Base-by-base conservation (phyloP, 2,797 vertebrate species). In the Schizothorax lantsangensis region DNA sequence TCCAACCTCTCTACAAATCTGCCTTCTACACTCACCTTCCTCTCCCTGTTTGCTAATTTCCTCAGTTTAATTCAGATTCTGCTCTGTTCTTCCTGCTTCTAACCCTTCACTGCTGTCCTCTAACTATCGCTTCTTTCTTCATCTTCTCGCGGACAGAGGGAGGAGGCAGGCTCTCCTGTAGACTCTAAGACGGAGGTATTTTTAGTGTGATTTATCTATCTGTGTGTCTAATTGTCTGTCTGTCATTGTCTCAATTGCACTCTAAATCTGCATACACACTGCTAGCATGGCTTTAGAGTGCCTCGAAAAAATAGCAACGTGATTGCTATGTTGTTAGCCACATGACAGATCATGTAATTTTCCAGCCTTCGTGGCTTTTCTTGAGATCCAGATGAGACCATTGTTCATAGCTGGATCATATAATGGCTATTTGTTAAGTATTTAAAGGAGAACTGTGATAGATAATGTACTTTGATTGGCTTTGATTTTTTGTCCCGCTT, bases 141-240 rank as follows among this genome's bases (percentile, higher is more conserved):
- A 86, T 89, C 79, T 74, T 88, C 72, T 90, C 87, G 87, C 92
- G 95, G 94, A 91, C 93, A 95, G 95, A 92, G 93, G 89, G 95
- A 96, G 92, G 95, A 95, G 90, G 88, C 94, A 92, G 92, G 93
- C 88, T 94, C 94, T 79, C 93, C 94, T 82, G 71, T 94, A 94
- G 95, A 96, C 89, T 92, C 95, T 87, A 96, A 95, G 90, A 92
- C 94, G 85, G 96, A 96, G 96, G 96, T 96, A 96, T 93, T 95
- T 92, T 89, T 82, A 68, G 86, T 66, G 71, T 91, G 79, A 91
- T 83, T 92, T 83, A 69, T 87, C 38, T 87, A 14, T 83, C 14
- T 82, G 68, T 88, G 68, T 89, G 89, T 90, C 85, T 91, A 91
- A 92, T 85, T 93, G 81, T 92, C 66, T 88, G 82, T 91, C 26